Percentiles rank a stretch among this genome's conserved stretches.
Evolutionary conservation across 1,140 invertebrate genomes (phyloP).

Genomic region (Nasonia longicornis): DNA sequence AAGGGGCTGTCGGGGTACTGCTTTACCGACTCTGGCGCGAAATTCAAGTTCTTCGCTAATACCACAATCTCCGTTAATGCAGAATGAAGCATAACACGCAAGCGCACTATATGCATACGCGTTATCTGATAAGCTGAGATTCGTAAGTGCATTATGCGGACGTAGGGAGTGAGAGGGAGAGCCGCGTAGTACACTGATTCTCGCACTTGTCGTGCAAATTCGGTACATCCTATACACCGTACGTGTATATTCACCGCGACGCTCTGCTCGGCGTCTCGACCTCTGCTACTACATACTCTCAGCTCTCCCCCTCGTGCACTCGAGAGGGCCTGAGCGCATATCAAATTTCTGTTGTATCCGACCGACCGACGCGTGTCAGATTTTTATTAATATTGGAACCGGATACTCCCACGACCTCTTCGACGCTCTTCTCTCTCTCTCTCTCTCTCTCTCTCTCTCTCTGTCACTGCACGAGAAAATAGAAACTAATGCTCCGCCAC

Average conservation of each 20-base stretch:
- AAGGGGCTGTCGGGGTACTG: too few relatives aligned
- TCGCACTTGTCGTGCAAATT: conserved; percentile 17
- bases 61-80: not conserved
- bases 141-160: not conserved
- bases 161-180: not conserved
- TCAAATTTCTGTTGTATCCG: conserved; percentile 25
- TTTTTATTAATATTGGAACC: conserved; percentile 31
- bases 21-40: too few relatives aligned
- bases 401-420: not conserved
- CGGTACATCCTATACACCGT: conserved; percentile 10
- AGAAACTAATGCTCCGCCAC: too few relatives aligned
- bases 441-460: too few relatives aligned
- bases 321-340: conserved; percentile 6
- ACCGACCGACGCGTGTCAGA: not conserved
- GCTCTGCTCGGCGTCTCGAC: not conserved
- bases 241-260: not conserved
- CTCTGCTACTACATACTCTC: not conserved
- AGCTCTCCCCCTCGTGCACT: not conserved
- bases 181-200: not conserved
- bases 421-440: too few relatives aligned
- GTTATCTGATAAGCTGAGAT: conserved; percentile 3
- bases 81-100: not conserved
- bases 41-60: too few relatives aligned
- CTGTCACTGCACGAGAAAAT: too few relatives aligned
- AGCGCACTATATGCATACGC: not conserved